Evolutionary conservation across 2,888 invertebrate species (phyloP), one percentile per base, ranked within the genome.

Genomic region (Mythimna loreyi): DNA sequence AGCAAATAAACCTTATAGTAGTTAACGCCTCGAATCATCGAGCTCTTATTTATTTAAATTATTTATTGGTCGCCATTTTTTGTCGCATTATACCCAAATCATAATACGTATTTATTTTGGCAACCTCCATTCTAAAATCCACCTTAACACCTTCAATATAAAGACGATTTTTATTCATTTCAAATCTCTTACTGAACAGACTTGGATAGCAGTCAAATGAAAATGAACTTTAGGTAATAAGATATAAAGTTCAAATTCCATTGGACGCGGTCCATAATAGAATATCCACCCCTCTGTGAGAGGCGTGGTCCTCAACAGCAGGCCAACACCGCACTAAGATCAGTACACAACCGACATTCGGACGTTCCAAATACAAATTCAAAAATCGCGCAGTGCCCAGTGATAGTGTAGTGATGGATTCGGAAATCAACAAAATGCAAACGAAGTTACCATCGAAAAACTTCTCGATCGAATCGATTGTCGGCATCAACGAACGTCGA

Each of bases 401-500:
- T 86, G 85, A 72, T 80, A 67, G 83, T 81, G 78, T 80, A 85
- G 87, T 80, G 79, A 95, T 96, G 95, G 95, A 96, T 85, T 93
- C 94, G 64, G 95, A 96, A 83, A 92, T 92, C 52, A 94, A 90
- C 79, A 94, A 93, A 83, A 92, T 93, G 89, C 91, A 90, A 63
- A 94, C 95, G 5, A 95, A 95, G 80, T 88, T 94, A 30, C 96
- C 96, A 57, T 96, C 97, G 33, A 96, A 96, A 79, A 97, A 97
- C 69, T 97, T 97, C 86, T 97, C 97, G 0, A 97, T 97, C n/a
- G 97, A 97, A 90, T 97, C 97, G 45, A 94, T 97, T 61, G 97
- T 97, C 0, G 96, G 96, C 0, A 80, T 95, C 6, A 92, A 86
- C 67, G 91, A 93, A 23, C 83, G 93, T 1, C 85, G 94, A 62